phyloP scores from a whole-genome alignment of 1,140 invertebrate genomes.

The Pomacea maculata region DNA sequence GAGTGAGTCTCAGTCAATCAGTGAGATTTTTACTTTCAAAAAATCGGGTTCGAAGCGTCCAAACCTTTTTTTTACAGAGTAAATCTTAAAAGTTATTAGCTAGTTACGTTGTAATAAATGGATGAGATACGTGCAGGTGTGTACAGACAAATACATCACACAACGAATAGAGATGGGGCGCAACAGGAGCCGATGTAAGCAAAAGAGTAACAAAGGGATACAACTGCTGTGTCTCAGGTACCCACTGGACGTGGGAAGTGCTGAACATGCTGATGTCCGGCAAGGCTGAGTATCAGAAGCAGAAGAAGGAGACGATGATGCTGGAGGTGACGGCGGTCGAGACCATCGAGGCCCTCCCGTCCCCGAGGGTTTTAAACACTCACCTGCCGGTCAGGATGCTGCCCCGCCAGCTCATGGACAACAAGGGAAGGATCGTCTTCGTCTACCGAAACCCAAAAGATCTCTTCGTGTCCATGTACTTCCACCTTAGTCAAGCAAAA shows the following conservation, averaged over 20 bases:
- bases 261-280: slow-evolving; percentile 28
- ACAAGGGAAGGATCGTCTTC: slow-evolving; percentile 30
- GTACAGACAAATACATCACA: neutral
- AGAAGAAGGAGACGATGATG: slow-evolving; percentile 20
- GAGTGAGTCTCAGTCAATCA: neutral
- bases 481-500: slow-evolving; percentile 6
- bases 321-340: slow-evolving; percentile 22
- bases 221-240: slow-evolving; percentile 15
- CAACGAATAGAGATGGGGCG: neutral
- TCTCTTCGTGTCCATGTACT: slow-evolving; percentile 33
- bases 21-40: neutral
- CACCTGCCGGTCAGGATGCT: slow-evolving; percentile 31
- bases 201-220: too few relatives aligned
- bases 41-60: neutral
- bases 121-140: neutral
- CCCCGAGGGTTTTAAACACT: slow-evolving; percentile 34
- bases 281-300: slow-evolving; percentile 14
- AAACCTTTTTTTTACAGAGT: neutral
- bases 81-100: too few relatives aligned
- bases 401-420: slow-evolving; percentile 26
- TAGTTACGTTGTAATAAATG: neutral
- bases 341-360: slow-evolving; percentile 19
- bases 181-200: too few relatives aligned
- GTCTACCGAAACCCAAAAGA: slow-evolving; percentile 42
- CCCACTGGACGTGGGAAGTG: slow-evolving; percentile 37